Percentiles rank a stretch among this genome's conserved stretches.
Evolutionary conservation across 2,888 invertebrate species (phyloP).

Genomic region (Sinopyrophorus schimmeli): DNA sequence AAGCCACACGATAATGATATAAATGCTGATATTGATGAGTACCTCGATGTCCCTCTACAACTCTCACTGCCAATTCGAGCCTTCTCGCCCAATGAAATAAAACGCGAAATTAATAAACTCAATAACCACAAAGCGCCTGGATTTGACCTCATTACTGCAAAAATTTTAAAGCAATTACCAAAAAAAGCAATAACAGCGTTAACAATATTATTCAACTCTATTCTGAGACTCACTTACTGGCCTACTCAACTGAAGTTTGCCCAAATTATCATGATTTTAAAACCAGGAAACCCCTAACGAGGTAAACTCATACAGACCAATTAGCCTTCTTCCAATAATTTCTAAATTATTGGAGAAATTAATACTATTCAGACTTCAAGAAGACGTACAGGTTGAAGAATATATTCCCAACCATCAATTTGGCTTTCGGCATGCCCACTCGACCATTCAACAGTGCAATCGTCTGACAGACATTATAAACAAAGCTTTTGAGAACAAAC

Average conservation of each 20-base stretch:
- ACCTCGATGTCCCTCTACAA: not conserved
- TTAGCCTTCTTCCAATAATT: not conserved
- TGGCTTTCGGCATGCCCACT: too few species aligned
- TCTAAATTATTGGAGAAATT: slow-evolving; percentile 4
- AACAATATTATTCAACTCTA: too few species aligned
- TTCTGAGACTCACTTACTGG: slow-evolving; percentile 2
- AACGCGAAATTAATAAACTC: not conserved
- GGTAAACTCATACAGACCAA: slow-evolving; percentile 5
- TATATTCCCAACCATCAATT: too few species aligned
- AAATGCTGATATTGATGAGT: not conserved
- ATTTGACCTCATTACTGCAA: slow-evolving; percentile 1
- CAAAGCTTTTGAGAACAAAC: too few species aligned
- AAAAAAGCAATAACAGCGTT: not conserved
- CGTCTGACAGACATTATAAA: too few species aligned
- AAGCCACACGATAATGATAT: not conserved
- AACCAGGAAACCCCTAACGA: slow-evolving; percentile 5
- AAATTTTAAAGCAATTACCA: slow-evolving; percentile 1
- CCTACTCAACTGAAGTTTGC: slow-evolving; percentile 3
- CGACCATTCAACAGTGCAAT: too few species aligned
- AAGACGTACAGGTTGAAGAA: too few species aligned
- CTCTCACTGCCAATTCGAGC: not conserved
- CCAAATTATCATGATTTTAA: slow-evolving; percentile 5
- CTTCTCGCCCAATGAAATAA: slow-evolving; percentile 1
- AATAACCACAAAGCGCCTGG: slow-evolving; percentile 6
- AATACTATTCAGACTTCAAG: slow-evolving; percentile 2